A percentile compares a stretch with the other conserved stretches of the same genome.
phyloP scores from a whole-genome alignment of 2,113 vertebrate species.

The Alouatta palliata region DNA sequence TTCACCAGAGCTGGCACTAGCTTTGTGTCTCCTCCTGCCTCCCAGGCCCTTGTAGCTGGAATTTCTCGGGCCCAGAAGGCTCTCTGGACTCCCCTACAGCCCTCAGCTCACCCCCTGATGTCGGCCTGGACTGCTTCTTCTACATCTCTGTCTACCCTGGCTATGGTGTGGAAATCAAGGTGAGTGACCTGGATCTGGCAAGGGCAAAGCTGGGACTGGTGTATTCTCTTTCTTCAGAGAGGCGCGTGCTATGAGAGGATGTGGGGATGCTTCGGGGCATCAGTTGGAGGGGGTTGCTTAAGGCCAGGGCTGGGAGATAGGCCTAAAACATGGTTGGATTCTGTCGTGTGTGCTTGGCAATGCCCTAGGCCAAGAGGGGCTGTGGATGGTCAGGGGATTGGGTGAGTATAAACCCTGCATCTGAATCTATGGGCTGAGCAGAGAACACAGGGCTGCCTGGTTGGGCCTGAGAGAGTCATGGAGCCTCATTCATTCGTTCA shows the following conservation, averaged over 20 bases:
- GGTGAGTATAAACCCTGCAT: neutral
- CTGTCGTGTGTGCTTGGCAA: neutral
- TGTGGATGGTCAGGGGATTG: neutral
- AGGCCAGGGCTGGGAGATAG: neutral
- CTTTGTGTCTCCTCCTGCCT: slow-evolving; percentile 58
- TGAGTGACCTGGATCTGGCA: slow-evolving; percentile 67
- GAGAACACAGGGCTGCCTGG: neutral
- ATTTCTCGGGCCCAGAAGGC: slow-evolving; percentile 91
- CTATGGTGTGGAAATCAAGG: slow-evolving; percentile 97
- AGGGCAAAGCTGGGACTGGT: neutral
- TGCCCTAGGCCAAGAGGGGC: neutral
- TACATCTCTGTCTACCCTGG: slow-evolving; percentile 92
- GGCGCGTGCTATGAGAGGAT: neutral
- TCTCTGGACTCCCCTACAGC: slow-evolving; percentile 88
- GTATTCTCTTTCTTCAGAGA: neutral
- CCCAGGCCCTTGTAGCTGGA: slow-evolving; percentile 90
- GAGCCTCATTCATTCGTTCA: neutral
- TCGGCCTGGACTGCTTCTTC: slow-evolving; percentile 91
- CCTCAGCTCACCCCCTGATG: slow-evolving; percentile 80
- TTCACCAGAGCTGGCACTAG: slow-evolving; percentile 4
- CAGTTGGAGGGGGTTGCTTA: neutral
- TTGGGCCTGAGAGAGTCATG: neutral
- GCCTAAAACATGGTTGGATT: neutral
- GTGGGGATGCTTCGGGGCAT: neutral
- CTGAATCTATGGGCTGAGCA: neutral